Conservation (phyloP, 2,797 vertebrate species). For the Apogon talboti region DNA sequence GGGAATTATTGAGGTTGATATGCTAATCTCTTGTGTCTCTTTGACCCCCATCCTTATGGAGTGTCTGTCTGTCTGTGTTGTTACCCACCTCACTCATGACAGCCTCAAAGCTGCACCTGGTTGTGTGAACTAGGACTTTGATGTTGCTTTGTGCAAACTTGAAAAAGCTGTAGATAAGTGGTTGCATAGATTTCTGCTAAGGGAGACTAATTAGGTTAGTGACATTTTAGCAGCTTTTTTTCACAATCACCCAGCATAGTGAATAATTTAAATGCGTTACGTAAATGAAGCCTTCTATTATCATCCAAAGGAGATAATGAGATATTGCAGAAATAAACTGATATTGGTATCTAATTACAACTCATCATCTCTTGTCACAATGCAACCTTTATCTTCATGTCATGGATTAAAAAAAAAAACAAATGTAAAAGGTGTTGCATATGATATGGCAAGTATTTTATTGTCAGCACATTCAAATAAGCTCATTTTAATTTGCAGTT, state of each 20-base stretch:
- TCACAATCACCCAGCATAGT: neutral
- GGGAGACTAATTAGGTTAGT: conserved; percentile 2
- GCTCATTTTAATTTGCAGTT: too few relatives aligned
- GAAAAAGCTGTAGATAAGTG: neutral
- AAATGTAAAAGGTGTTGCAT: too few relatives aligned
- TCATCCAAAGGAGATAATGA: neutral
- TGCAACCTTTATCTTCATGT: conserved; percentile 6
- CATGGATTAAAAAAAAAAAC: too few relatives aligned
- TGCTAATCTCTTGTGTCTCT: conserved; percentile 59
- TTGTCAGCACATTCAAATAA: too few relatives aligned
- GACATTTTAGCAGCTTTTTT: neutral
- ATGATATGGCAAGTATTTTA: too few relatives aligned
- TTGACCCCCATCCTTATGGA: conserved; percentile 50
- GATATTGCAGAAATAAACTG: neutral
- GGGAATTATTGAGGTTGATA: conserved; percentile 62
- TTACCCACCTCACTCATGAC: conserved; percentile 1
- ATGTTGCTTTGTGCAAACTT: neutral
- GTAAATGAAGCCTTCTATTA: neutral
- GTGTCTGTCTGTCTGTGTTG: conserved; percentile 2
- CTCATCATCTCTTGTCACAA: neutral
- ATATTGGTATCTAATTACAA: neutral
- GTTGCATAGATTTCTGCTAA: neutral
- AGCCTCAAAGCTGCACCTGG: conserved; percentile 11
- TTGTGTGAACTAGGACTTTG: neutral
- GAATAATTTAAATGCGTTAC: neutral